Base-by-base conservation (phyloP, 2,113 vertebrate species). In the Pseudolaguvia tuberculata region DNA sequence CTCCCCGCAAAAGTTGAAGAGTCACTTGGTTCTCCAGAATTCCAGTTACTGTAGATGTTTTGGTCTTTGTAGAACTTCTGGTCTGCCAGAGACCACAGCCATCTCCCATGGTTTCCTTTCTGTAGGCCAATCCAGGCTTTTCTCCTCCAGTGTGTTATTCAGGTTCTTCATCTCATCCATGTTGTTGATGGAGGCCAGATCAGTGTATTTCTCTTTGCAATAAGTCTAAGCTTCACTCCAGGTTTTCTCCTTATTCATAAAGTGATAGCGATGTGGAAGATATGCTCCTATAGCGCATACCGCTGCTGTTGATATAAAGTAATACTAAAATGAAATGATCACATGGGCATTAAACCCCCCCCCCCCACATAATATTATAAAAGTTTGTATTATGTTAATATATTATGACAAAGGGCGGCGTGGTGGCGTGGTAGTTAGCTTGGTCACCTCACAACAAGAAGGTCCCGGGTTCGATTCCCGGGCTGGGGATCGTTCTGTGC, bases 1-100 rank as follows among this genome's bases (percentile, higher is more conserved):
- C 0, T 27, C 42, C 27, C 45, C 27, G 2, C 0, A 1, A 0
- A 0, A 0, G 6, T 72, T 18, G 21, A 1, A 0, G 0, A 0
- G 6, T 72, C 13, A 17, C 76, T 59, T 31, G 78, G 78, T 67
- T 67, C 11, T 25, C 53, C 29, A 4, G 1, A 4, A 0, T 1
- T 0, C 78, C 78, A 80, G 27, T 53, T 20, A 27, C 0, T 48
- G 25, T 78, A 50, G 15, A 8, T 23, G 23, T 66, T 1, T 29
- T 27, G 35, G 3, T 62, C 31, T 52, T 8, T 65, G 29, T 77
- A 61, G 27, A 27, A 42, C 27, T 13, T 53, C 31, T 23, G n/a
- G 21, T 65, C 39, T 47, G 18, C 31, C 31, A 72, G 35, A 56
- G 76, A 77, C 76, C 76, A 72, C 35, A 4, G 7, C 69, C 76